Evolutionary conservation across 2,113 vertebrate genomes (phyloP).

Genomic region (Pipra filicauda): DNA sequence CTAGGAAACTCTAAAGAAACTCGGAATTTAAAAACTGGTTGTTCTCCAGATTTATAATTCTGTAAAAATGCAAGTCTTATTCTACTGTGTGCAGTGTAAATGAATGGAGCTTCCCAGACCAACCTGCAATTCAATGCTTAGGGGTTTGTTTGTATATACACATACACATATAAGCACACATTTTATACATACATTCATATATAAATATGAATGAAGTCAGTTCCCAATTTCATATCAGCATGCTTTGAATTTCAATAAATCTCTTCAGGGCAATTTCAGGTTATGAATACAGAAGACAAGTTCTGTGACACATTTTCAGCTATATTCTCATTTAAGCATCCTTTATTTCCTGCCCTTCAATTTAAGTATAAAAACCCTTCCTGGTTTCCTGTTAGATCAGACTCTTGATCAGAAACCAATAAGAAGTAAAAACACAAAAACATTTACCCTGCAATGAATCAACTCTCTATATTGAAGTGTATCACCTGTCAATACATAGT

Average conservation of each 20-base stretch:
- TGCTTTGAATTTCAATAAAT: conserved; percentile 71
- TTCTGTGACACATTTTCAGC: neutral
- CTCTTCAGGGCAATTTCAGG: conserved; percentile 54
- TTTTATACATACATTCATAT: too few species aligned
- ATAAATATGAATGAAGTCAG: neutral
- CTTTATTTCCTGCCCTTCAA: neutral
- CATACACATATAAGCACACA: neutral
- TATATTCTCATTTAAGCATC: neutral
- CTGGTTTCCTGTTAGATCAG: conserved; percentile 15
- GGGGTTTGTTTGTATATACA: neutral
- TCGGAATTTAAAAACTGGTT: neutral
- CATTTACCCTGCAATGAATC: neutral
- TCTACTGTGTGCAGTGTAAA: neutral
- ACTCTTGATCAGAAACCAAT: neutral
- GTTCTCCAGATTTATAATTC: neutral
- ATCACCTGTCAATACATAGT: neutral
- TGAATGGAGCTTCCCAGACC: conserved; percentile 6
- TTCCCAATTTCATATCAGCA: conserved; percentile 58
- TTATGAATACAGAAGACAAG: neutral
- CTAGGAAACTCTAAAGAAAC: neutral
- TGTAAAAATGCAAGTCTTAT: neutral
- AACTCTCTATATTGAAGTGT: neutral
- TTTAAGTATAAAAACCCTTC: neutral
- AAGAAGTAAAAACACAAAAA: neutral
- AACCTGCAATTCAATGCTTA: conserved; percentile 17